Conservation (phyloP, 2,113 vertebrate genomes). For the Danio rerio region DNA sequence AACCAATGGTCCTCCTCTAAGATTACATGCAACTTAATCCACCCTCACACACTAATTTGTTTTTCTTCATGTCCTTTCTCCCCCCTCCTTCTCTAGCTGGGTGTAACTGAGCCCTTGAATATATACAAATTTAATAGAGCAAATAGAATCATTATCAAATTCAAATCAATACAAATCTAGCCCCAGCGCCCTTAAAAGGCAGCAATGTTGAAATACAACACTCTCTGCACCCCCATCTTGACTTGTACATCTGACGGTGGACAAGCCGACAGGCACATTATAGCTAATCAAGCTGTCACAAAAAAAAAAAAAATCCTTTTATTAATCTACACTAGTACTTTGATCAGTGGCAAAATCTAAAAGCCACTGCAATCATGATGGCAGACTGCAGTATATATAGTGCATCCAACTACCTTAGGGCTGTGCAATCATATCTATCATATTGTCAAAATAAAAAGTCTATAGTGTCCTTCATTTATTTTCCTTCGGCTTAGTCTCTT, state of each 20-base stretch:
- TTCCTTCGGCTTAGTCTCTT: no score
- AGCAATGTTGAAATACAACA: constrained; percentile 82
- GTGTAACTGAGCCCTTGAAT: constrained; percentile 77
- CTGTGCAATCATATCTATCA: no score
- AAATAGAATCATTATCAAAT: constrained; percentile 86
- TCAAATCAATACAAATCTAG: constrained; percentile 82
- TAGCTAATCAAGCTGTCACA: constrained; percentile 75
- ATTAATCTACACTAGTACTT: constrained; percentile 73
- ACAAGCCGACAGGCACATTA: constrained; percentile 76
- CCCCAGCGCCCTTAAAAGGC: constrained; percentile 75
- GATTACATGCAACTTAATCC: constrained; percentile 81
- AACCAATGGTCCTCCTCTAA: constrained; percentile 70
- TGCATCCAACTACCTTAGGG: constrained; percentile 65
- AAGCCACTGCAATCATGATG: constrained; percentile 58
- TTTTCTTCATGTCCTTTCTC: constrained; percentile 75
- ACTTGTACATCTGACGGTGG: constrained; percentile 70
- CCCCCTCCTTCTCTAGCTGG: constrained; percentile 59
- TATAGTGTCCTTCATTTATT: no score
- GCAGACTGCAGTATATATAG: constrained; percentile 52
- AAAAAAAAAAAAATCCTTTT: constrained; percentile 76
- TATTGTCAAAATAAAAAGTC: no score
- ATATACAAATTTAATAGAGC: constrained; percentile 81
- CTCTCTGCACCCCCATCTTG: constrained; percentile 65
- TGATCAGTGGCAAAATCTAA: constrained; percentile 73
- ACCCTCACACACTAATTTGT: constrained; percentile 79